Evolutionary conservation across 2,888 invertebrate species (phyloP).

Genomic region (Thecocarcelia acutangulata): DNA sequence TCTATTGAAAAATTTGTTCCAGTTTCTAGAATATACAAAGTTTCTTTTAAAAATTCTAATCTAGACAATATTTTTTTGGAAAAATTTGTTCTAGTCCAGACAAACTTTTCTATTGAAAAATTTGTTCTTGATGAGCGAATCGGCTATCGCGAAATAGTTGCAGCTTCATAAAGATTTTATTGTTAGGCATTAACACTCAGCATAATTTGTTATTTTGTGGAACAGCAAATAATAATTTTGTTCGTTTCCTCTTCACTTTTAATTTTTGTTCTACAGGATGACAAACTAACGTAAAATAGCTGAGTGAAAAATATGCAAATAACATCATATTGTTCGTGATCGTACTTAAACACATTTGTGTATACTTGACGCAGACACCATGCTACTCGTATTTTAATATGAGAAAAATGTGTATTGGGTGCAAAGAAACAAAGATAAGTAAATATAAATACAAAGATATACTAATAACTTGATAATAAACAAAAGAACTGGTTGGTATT

Average conservation of each 20-base stretch:
- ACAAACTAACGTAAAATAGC: constrained; percentile 11
- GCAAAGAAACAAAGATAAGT: neutral
- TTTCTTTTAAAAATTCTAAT: too few species aligned
- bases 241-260: constrained; percentile 13
- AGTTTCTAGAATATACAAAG: too few species aligned
- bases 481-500: neutral
- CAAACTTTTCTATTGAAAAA: too few species aligned
- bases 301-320: constrained; percentile 59
- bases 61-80: too few species aligned
- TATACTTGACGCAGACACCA: constrained; percentile 15
- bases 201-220: too few species aligned
- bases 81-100: too few species aligned
- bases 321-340: constrained; percentile 61
- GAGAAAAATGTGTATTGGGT: neutral
- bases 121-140: too few species aligned
- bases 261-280: constrained; percentile 2
- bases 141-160: too few species aligned
- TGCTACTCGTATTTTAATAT: neutral
- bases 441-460: neutral
- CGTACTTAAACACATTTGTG: constrained; percentile 41
- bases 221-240: constrained; percentile 4
- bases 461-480: neutral
- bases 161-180: too few species aligned
- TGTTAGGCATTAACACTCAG: too few species aligned
- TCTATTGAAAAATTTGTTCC: too few species aligned